These are phyloP conservation scores for Orthosia gothica DNA, from an alignment of 2,888 invertebrate genomes.

Conservation along the genomic window DNA sequence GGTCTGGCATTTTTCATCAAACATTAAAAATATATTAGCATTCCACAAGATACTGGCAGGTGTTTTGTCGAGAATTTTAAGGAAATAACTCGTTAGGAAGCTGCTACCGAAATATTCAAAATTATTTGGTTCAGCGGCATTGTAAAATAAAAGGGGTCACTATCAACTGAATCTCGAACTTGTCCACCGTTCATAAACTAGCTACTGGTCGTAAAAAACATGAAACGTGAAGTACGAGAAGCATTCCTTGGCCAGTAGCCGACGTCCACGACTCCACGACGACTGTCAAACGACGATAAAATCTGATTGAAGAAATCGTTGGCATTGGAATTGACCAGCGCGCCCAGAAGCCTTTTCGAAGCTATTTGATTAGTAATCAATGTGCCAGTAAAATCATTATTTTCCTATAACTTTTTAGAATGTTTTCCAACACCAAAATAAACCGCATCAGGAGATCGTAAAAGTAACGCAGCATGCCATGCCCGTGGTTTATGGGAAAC, in stretches of 20 bases:
- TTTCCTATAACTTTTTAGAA: constrained; percentile 26
- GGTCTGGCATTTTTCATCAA: neutral
- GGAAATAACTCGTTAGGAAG: constrained; percentile 4
- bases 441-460: constrained; percentile 47
- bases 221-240: constrained; percentile 65
- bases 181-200: constrained; percentile 63
- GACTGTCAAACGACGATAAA: constrained; percentile 79
- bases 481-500: constrained; percentile 46
- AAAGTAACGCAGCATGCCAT: constrained; percentile 38
- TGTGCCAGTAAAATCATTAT: constrained; percentile 50
- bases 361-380: constrained; percentile 63
- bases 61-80: constrained; percentile 9
- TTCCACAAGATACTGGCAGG: neutral
- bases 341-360: constrained; percentile 59
- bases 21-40: constrained; percentile 1
- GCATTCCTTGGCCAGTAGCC: constrained; percentile 75
- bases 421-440: constrained; percentile 42
- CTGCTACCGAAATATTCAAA: constrained; percentile 31
- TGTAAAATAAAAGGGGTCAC: constrained; percentile 47
- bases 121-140: constrained; percentile 41
- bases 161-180: constrained; percentile 63
- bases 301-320: constrained; percentile 76
- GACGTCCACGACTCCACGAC: constrained; percentile 59
- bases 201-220: constrained; percentile 71
- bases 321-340: constrained; percentile 73